These are phyloP conservation scores for Sinocyclocheilus grahami DNA, from an alignment of 2,113 vertebrate genomes.

Conservation along the genomic window DNA sequence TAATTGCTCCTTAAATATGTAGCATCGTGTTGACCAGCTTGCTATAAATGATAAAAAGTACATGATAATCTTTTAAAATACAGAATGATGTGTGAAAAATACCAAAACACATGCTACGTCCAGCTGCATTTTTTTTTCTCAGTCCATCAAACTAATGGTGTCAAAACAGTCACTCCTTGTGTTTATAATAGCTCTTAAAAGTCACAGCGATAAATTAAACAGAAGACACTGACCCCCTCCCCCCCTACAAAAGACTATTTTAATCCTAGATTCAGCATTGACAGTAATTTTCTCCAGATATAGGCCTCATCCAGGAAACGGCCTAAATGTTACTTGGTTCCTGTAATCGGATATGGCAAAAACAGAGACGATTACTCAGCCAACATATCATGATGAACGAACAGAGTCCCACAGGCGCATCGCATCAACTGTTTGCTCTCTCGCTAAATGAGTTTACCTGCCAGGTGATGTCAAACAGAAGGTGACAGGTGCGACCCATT, in stretches of 20 bases:
- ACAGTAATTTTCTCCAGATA: neutral
- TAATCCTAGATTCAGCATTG: neutral
- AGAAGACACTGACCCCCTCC: neutral
- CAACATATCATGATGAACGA: neutral
- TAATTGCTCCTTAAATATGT: neutral
- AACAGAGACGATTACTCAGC: neutral
- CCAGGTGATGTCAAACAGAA: constrained; percentile 28
- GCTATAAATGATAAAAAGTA: neutral
- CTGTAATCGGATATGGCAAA: neutral
- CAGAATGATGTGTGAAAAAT: neutral
- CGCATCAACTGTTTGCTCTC: constrained; percentile 8
- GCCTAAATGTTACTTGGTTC: constrained; percentile 9
- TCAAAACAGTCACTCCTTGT: neutral
- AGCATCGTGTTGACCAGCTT: neutral
- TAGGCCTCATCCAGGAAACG: neutral
- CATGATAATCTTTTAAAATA: neutral
- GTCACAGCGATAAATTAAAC: neutral
- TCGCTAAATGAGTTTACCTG: constrained; percentile 42
- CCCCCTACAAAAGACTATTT: neutral
- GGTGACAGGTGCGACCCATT: neutral
- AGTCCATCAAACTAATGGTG: neutral
- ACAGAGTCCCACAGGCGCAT: neutral
- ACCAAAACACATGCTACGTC: too few relatives aligned
- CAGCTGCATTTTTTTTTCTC: neutral
- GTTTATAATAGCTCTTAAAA: neutral